Evolutionary conservation across 2,113 vertebrate genomes (phyloP).

Genomic region (Silurus meridionalis): DNA sequence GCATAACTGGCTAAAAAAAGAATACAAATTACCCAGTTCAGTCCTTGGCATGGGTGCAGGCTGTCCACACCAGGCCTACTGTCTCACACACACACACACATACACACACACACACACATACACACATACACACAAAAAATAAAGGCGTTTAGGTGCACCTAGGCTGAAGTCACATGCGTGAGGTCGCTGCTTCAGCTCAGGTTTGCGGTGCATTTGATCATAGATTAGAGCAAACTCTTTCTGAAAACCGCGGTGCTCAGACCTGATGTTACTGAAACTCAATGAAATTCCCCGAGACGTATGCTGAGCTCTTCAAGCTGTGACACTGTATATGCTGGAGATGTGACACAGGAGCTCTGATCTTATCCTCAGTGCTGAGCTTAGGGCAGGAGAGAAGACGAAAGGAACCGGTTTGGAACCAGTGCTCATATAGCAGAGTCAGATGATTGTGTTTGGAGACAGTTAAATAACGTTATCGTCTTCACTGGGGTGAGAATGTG

Average conservation of each 20-base stretch:
- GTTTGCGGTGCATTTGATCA: conserved; percentile 17
- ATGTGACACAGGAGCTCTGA: conserved; percentile 23
- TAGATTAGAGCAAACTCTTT: conserved; percentile 51
- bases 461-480: neutral
- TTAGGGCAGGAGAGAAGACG: conserved; percentile 30
- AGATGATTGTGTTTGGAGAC: neutral
- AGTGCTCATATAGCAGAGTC: conserved; percentile 9
- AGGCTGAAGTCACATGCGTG: neutral
- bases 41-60: conserved; percentile 21
- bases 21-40: conserved; percentile 27
- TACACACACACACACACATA: conserved; percentile 12
- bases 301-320: conserved; percentile 63
- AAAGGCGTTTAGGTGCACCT: neutral
- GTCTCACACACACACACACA: neutral
- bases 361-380: conserved; percentile 10
- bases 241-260: conserved; percentile 70
- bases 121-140: neutral
- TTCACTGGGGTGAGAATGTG: neutral
- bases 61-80: conserved; percentile 7
- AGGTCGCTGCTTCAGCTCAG: conserved; percentile 32
- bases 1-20: conserved; percentile 18
- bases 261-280: conserved; percentile 76
- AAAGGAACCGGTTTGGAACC: neutral
- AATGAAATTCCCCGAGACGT: conserved; percentile 73
- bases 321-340: conserved; percentile 56